Evolutionary conservation across 2,797 vertebrate genomes (phyloP).

Genomic region (Eulemur albifrons): DNA sequence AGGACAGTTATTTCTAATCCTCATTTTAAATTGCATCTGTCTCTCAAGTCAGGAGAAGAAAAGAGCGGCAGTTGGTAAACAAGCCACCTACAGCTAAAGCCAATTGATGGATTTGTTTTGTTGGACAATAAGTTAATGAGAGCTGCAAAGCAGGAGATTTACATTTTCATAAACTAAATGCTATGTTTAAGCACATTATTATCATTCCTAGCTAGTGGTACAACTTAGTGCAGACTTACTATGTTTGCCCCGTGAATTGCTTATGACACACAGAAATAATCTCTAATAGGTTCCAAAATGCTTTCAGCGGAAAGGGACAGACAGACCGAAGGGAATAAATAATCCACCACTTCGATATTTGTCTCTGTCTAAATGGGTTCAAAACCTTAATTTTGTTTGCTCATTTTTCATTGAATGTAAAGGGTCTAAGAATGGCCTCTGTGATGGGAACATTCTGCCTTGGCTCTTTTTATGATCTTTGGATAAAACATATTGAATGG

Average conservation of each 20-base stretch:
- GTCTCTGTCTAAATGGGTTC: not conserved
- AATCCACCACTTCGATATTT: not conserved
- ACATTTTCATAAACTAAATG: conserved; percentile 57
- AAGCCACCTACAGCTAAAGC: conserved; percentile 41
- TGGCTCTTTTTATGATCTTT: not conserved
- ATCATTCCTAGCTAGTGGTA: conserved; percentile 16
- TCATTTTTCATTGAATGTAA: not conserved
- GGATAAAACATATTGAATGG: not conserved
- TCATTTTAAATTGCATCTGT: conserved; percentile 59
- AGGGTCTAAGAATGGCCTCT: not conserved
- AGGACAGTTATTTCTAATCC: conserved; percentile 47
- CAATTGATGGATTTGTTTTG: conserved; percentile 51
- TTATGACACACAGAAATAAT: conserved; percentile 25
- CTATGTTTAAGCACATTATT: not conserved
- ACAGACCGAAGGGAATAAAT: not conserved
- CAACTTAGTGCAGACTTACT: not conserved
- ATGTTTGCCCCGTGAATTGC: not conserved
- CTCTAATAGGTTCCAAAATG: not conserved
- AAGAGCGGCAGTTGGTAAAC: conserved; percentile 32
- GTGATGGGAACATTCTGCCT: not conserved
- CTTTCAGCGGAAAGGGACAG: not conserved
- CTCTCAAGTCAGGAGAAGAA: conserved; percentile 40
- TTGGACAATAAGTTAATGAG: conserved; percentile 39
- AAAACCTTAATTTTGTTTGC: not conserved
- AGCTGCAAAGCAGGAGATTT: conserved; percentile 29